Base-by-base conservation (phyloP, 2,888 invertebrate species). In the Halocaridina rubra region DNA sequence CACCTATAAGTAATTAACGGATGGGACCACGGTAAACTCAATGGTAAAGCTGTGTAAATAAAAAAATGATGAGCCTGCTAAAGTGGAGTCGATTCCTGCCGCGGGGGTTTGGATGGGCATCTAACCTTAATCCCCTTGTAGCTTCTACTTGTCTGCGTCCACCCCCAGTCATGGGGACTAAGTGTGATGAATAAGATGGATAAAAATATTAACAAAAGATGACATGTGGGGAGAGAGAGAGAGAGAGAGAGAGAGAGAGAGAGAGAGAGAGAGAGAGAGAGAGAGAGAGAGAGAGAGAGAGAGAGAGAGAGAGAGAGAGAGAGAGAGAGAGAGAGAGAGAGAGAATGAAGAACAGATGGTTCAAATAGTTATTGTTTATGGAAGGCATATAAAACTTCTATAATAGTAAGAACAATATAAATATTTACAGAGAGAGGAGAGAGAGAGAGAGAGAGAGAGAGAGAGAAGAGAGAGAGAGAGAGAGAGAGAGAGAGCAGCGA, bases 191-290 rank as follows among this genome's bases (percentile, higher is more conserved):
- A 30, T 16, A 75, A 80, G 19, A 24, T 19, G 24, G n/a, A 61
- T 74, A 80, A 74, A n/a, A 74, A 71, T 72, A 27, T 80, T 59
- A 64, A 39, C 61, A 74, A 80, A 74, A 1, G 74, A 72, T 80
- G 80, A 72, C 80, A 30, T n/a, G n/a, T 0, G 19, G 27, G 27
- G 24, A 22, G 10, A 22, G 27, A n/a, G 27, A 22, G 24, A 7
- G 27, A 64, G n/a, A 19, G 61, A 61, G n/a, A 16, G n/a, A 61
- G n/a, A 61, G 19, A 61, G 22, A 61, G 61, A 16, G 22, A 61
- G 61, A 39, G 39, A 39, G 39, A 39, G 39, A 39, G 39, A 39
- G 39, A 39, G 39, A 39, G 61, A 19, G 67, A 64, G 67, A 64
- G 67, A 64, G 67, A 64, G 67, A 64, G 67, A 64, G 67, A 64